Evolutionary conservation across 2,888 invertebrate genomes (phyloP).

Genomic region (Horisme vitalbata): DNA sequence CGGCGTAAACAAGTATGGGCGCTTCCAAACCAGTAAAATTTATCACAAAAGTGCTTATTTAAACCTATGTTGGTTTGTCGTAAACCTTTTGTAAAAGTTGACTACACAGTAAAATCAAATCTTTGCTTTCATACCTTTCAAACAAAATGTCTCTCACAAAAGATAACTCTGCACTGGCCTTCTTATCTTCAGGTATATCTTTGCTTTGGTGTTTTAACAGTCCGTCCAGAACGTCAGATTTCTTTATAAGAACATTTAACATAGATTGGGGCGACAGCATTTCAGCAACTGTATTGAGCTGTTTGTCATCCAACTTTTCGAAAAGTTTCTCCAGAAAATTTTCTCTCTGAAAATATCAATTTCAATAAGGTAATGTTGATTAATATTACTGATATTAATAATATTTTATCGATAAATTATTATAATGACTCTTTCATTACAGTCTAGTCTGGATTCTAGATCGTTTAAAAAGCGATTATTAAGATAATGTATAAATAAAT

Average conservation of each 20-base stretch:
- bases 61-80: constrained; percentile 41
- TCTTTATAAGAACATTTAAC: constrained; percentile 45
- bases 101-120: constrained; percentile 60
- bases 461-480: too few species aligned
- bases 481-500: too few species aligned
- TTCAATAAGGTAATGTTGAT: not conserved
- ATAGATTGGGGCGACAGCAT: constrained; percentile 43
- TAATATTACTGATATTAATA: too few species aligned
- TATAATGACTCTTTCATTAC: too few species aligned
- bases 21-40: not conserved
- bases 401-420: too few species aligned
- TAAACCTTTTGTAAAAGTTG: constrained; percentile 52
- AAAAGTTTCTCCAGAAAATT: constrained; percentile 57
- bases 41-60: not conserved
- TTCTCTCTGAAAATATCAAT: constrained; percentile 53
- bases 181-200: constrained; percentile 26
- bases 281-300: constrained; percentile 45
- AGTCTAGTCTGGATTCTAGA: too few species aligned
- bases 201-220: constrained; percentile 43
- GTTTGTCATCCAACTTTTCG: constrained; percentile 39
- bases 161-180: constrained; percentile 39
- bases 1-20: too few species aligned
- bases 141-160: constrained; percentile 52
- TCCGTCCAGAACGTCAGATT: constrained; percentile 44
- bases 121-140: constrained; percentile 51